Evolutionary conservation across 2,797 vertebrate genomes (phyloP), one percentile per base, ranked within the genome.

Genomic region (Thripadectes ignobilis): DNA sequence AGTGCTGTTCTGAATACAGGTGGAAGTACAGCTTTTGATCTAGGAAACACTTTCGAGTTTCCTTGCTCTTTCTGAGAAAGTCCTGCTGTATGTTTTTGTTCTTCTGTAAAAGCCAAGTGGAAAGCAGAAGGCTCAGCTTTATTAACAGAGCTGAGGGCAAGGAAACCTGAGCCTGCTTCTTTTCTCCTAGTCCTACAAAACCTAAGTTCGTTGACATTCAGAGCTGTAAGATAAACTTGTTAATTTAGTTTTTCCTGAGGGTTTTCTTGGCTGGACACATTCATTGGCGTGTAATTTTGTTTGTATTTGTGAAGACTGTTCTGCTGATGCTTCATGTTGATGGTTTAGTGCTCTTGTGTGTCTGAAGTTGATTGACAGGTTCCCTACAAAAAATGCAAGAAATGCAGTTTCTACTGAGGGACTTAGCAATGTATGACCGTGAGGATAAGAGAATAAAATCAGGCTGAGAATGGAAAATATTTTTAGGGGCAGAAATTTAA

Each of bases 301-400:
- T 91, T 78, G 74, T 80, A 23, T 93, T 85, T 94, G 36, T 95
- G 85, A 95, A 76, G 78, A 72, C 54, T 14, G 54, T 87, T 82
- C 57, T 95, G 74, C 75, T 81, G 77, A 82, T 92, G 75, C 54
- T 93, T 91, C 84, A 21, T 54, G 54, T 75, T 63, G 88, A 81
- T 96, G 52, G 52, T 78, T 96, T 96, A 93, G 61, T 95, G 75
- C 85, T 93, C 67, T 89, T 88, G 82, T 80, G 80, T 77, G 72
- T 72, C 73, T 92, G 48, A 41, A 79, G 73, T 46, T 93, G 96
- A 96, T 73, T 88, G 92, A 81, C 87, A 82, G 51, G 61, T 77
- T 79, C 72, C 36, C 80, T 91, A 69, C 51, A 96, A 91, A 85
- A 96, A 94, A 83, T 69, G 66, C 79, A 85, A 86, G 73, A 82